These are phyloP conservation scores for Sebastes wilsoni DNA, from an alignment of 2,797 vertebrate genomes.

Conservation along the genomic window DNA sequence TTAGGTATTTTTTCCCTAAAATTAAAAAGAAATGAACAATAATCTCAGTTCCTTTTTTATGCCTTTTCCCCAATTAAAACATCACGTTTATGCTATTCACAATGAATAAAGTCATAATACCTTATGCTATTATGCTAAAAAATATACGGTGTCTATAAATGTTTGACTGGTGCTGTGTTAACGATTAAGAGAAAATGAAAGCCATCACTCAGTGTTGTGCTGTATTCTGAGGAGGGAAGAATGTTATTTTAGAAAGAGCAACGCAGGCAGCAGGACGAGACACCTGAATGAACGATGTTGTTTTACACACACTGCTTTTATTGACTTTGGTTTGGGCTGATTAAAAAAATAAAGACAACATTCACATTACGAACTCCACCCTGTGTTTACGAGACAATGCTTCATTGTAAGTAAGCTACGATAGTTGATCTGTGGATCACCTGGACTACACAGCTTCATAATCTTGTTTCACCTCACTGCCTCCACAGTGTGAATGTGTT, in stretches of 20 bases:
- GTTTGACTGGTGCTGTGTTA: neutral
- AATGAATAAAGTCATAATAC: neutral
- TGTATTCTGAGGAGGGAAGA: conserved; percentile 34
- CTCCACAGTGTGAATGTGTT: conserved; percentile 19
- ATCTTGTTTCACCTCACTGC: conserved; percentile 1
- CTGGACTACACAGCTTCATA: conserved; percentile 6
- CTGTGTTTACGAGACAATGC: neutral
- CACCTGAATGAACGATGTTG: conserved; percentile 18
- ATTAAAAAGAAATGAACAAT: neutral
- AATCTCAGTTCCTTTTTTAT: neutral
- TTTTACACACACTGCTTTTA: conserved; percentile 48
- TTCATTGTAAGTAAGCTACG: conserved; percentile 8
- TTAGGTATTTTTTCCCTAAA: neutral
- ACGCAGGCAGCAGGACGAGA: conserved; percentile 22
- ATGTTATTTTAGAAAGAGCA: conserved; percentile 33
- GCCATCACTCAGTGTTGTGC: conserved; percentile 28
- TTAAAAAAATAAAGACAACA: neutral
- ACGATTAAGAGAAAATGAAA: conserved; percentile 31
- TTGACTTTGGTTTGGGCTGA: conserved; percentile 31
- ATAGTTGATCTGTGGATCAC: neutral
- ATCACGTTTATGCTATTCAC: neutral
- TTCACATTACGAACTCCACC: neutral
- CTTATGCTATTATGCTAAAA: neutral
- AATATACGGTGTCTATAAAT: neutral
- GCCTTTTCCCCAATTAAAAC: neutral